Percentiles rank a stretch among this genome's conserved stretches.
Evolutionary conservation across 2,888 invertebrate genomes (phyloP).

Genomic region (Matsumyia berberina): DNA sequence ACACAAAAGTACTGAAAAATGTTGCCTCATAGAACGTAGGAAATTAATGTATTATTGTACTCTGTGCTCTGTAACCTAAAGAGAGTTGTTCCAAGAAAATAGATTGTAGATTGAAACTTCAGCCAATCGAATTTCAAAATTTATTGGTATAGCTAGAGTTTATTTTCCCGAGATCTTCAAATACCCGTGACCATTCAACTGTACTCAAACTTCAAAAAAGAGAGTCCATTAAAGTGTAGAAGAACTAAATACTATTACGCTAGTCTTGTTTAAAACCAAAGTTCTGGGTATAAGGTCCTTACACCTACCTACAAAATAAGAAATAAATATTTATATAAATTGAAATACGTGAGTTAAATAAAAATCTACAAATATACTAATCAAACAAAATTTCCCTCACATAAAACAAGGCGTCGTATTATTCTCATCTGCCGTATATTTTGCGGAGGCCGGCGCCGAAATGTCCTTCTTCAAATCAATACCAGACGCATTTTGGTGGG

Average conservation of each 20-base stretch:
- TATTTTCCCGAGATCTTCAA: too few species aligned
- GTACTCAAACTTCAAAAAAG: too few species aligned
- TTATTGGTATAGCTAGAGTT: too few species aligned
- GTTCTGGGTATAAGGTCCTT: not conserved
- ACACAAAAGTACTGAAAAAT: too few species aligned
- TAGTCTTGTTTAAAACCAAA: not conserved
- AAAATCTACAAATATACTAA: constrained; percentile 69
- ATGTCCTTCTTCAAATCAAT: constrained; percentile 99
- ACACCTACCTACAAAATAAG: not conserved
- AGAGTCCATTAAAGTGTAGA: not conserved
- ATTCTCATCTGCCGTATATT: constrained; percentile 99
- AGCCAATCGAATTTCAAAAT: too few species aligned
- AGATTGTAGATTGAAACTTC: too few species aligned
- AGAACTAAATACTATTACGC: not conserved
- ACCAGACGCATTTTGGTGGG: constrained; percentile 99
- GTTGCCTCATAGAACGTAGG: too few species aligned
- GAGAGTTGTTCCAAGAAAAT: too few species aligned
- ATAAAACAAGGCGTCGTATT: constrained; percentile 96
- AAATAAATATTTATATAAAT: constrained; percentile 23
- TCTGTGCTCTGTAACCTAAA: too few species aligned
- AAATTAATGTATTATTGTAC: too few species aligned
- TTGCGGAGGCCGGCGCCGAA: constrained; percentile 99
- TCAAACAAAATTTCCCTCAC: constrained; percentile 73
- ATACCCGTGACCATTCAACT: too few species aligned
- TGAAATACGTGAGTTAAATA: constrained; percentile 48